Base-by-base conservation (phyloP, 2,797 vertebrate species). In the Acanthornis magna region DNA sequence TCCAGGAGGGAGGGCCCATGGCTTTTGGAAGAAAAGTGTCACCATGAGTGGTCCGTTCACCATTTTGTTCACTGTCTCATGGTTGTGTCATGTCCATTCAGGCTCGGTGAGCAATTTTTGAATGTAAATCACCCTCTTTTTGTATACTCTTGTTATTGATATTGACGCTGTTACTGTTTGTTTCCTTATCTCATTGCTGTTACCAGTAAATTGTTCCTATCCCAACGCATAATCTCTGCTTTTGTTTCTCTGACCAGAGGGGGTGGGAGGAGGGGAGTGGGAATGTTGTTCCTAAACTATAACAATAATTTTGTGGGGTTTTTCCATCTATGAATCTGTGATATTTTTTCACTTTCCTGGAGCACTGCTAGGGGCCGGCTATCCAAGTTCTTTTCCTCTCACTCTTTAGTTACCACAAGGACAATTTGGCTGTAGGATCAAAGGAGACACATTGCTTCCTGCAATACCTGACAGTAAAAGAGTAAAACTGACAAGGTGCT, bases 41-140 rank as follows among this genome's bases (percentile, higher is more conserved):
- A 0, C 4, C 9, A 9, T 50, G 7, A 30, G 16, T 17, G 5
- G 17, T 32, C 27, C 0, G 0, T 73, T 60, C 20, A 40, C 3
- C 8, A 19, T 58, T 66, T 67, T 60, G 18, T 68, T 82, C 13
- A 32, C 25, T 82, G 19, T 50, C 55, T 48, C 30, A 34, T 36
- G 27, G 22, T n/a, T 58, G 9, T 20, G 4, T 11, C 3, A 4
- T 22, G 13, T 34, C 17, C 19, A 13, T 32, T 54, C 16, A 67
- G 47, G 21, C 29, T 60, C 17, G 3, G 3, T 34, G 47, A 60
- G 25, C 34, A 54, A 48, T 54, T 60, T 61, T 34, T 67, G 7
- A 5, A 4, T 8, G 21, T 8, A 48, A 27, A 36, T 36, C 10
- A 48, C 9, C 9, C 15, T 42, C 22, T 36, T 27, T 48, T 53